Evolutionary conservation across 2,797 vertebrate genomes (phyloP).

Genomic region (Sebastes melanostomus): DNA sequence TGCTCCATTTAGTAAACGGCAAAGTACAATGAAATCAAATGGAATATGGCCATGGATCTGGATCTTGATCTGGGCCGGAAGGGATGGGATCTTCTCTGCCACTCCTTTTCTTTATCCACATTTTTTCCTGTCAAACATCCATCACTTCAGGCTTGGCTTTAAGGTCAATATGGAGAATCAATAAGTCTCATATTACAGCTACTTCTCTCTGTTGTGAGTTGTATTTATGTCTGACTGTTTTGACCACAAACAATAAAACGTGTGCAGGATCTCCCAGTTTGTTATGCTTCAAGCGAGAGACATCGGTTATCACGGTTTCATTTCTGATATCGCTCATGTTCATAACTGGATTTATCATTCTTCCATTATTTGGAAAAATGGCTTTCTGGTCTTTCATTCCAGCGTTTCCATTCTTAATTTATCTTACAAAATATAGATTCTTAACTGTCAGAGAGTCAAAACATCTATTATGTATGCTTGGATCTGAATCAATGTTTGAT

Average conservation of each 20-base stretch:
- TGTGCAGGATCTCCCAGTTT: not conserved
- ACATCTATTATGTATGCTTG: not conserved
- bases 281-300: not conserved
- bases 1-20: slow-evolving; percentile 19
- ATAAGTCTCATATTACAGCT: slow-evolving; percentile 46
- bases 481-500: slow-evolving; percentile 3
- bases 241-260: not conserved
- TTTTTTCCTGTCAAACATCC: slow-evolving; percentile 51
- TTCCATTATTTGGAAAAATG: not conserved
- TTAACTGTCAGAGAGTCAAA: not conserved
- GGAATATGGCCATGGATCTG: not conserved
- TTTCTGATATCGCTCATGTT: not conserved
- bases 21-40: slow-evolving; percentile 34
- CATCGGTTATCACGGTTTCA: not conserved
- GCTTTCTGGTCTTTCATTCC: not conserved
- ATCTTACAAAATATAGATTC: not conserved
- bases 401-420: not conserved
- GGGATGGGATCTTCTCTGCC: not conserved
- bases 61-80: not conserved
- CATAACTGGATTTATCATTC: not conserved
- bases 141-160: slow-evolving; percentile 46
- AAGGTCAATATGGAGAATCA: slow-evolving; percentile 59
- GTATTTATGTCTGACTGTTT: not conserved
- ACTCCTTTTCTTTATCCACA: slow-evolving; percentile 6
- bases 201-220: slow-evolving; percentile 7